Evolutionary conservation across 2,113 vertebrate genomes (phyloP).

Genomic region (pig (Sus scrofa)): T2T-Sscrofa CM000829.6:40742501-40743000

Average conservation of each 20-base stretch:
- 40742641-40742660: not conserved
- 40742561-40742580: not conserved
- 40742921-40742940: not conserved
- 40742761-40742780: slow-evolving; percentile 21
- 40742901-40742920: slow-evolving; percentile 28
- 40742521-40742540: not conserved
- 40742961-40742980: slow-evolving; percentile 37
- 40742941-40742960: slow-evolving; percentile 30
- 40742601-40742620: not conserved
- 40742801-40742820: not conserved
- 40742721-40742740: not conserved
- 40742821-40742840: slow-evolving; percentile 38
- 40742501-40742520: not conserved
- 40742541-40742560: not conserved
- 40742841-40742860: not conserved
- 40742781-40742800: not conserved
- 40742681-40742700: not conserved
- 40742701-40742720: not conserved
- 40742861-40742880: slow-evolving; percentile 50
- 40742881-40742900: slow-evolving; percentile 58
- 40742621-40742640: not conserved
- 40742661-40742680: not conserved
- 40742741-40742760: not conserved
- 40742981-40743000: slow-evolving; percentile 21
- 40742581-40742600: not conserved